A percentile compares a stretch with the other conserved stretches of the same genome.
phyloP scores from a whole-genome alignment of 1,140 invertebrate species.

The Lasioglossum baleicum region DNA sequence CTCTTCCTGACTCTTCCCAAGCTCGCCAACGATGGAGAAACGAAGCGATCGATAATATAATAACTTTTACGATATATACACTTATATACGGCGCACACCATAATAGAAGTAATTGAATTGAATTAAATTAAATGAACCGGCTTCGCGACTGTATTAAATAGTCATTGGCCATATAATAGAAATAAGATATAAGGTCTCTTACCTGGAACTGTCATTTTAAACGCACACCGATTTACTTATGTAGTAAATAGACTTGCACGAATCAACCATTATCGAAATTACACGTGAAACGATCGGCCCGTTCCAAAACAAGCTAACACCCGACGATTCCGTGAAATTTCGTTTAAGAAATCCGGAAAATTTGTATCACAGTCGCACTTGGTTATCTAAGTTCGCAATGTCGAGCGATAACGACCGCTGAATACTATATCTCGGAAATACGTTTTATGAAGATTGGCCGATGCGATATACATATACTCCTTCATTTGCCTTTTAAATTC shows the following conservation, averaged over 20 bases:
- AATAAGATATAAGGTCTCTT: not conserved
- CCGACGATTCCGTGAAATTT: not conserved
- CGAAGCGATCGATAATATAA: constrained; percentile 16
- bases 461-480: not conserved
- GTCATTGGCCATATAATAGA: not conserved
- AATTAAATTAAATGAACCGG: too few species aligned
- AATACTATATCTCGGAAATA: not conserved
- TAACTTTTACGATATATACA: constrained; percentile 29
- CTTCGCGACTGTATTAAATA: too few species aligned
- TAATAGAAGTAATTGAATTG: too few species aligned
- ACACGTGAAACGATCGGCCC: not conserved
- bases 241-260: not conserved
- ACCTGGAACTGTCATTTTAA: constrained; percentile 31
- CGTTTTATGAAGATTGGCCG: not conserved
- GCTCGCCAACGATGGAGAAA: constrained; percentile 7
- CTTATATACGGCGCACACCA: not conserved
- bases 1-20: not conserved
- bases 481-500: constrained; percentile 40
- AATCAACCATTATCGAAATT: not conserved
- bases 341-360: not conserved
- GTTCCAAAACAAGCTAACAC: not conserved
- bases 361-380: constrained; percentile 6
- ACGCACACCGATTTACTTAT: too few species aligned
- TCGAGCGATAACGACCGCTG: not conserved
- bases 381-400: not conserved